A percentile compares a stretch with the other conserved stretches of the same genome.
Conservation (phyloP, 2,888 invertebrate genomes). For the Sipha maydis region DNA sequence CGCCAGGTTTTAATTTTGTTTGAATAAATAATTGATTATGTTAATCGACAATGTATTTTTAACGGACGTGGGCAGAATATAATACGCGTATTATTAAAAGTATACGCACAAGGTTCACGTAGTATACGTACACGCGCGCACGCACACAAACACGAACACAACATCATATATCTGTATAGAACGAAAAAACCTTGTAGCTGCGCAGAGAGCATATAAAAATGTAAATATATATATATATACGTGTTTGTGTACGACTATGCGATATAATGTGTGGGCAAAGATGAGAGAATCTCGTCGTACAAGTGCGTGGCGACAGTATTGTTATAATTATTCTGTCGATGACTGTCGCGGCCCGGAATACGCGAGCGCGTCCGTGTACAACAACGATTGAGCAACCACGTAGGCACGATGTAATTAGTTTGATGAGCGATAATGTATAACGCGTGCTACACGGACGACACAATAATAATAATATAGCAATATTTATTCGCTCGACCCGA, state of each 20-base stretch:
- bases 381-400: no score
- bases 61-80: constrained; percentile 40
- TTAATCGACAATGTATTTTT: constrained; percentile 29
- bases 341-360: no score
- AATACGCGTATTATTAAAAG: not conserved
- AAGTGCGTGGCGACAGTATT: not conserved
- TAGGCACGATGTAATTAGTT: no score
- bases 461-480: no score
- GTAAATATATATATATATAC: not conserved
- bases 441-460: not conserved
- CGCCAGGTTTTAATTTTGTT: constrained; percentile 20
- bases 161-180: no score
- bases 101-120: not conserved
- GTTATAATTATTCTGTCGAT: no score
- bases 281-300: not conserved
- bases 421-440: not conserved
- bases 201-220: not conserved
- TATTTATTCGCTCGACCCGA: no score
- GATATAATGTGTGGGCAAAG: not conserved
- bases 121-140: not conserved
- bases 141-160: no score
- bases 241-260: not conserved
- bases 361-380: no score
- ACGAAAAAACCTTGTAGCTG: constrained; percentile 16
- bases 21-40: constrained; percentile 51